Base-by-base conservation (phyloP, 2,888 invertebrate species). In the Andrena minutula region DNA sequence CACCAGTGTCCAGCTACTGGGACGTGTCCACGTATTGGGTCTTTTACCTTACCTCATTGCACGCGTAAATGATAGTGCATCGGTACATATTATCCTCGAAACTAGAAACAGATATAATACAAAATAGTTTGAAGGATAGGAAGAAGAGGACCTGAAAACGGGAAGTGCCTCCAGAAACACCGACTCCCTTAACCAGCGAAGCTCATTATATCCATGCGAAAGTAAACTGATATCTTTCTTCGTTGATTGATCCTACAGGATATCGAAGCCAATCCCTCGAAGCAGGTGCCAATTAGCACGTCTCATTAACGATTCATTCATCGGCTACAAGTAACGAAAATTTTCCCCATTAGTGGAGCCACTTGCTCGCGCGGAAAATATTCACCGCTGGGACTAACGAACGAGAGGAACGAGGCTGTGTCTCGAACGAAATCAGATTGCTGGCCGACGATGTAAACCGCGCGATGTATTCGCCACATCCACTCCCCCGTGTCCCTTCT, bases 381-480 rank as follows among this genome's bases (percentile, higher is more conserved):
- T 80, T 68, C 53, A 56, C 47, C 20, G 66, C 32, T 61, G 63
- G 16, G 63, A 63, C 53, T 72, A 68, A 77, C 72, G 72, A 77
- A 80, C 63, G 63, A 26, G 61, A 51, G 28, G 51, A 61, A 65
- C 41, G 51, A 12, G 41, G 30, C 28, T 53, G 73, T n/a, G 32
- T 68, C 41, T 56, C 56, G 72, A 41, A 65, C 23, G 30, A 64
- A 72, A 77, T 80, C 78, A 77, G 53, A 68, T 77, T 80, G 78
- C 78, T 26, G 41, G 16, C 41, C 65, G 26, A 12, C 75, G 51
- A 80, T 64, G 71, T 23, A 71, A 82, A 75, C 51, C 71, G 82
- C 75, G 82, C 78, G 77, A 47, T 51, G 76, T 70, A 64, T 60
- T 78, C 68, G 60, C 76, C 63, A 56, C 71, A 77, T 82, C 65